A percentile compares a stretch with the other conserved stretches of the same genome.
Evolutionary conservation across 2,113 vertebrate genomes (phyloP).

Genomic region (Pteronura brasiliensis): DNA sequence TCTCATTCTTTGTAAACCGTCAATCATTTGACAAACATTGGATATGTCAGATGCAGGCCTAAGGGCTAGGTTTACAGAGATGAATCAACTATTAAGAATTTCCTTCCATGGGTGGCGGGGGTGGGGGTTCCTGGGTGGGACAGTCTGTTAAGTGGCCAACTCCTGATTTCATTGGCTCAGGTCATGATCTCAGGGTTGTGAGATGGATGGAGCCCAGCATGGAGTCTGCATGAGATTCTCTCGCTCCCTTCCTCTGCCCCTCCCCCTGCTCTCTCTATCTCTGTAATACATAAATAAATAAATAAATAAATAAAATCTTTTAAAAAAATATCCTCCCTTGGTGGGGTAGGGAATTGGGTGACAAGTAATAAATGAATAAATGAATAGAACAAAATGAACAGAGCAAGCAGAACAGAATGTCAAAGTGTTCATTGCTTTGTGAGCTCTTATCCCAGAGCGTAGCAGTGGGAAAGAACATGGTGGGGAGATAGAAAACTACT

Average conservation of each 20-base stretch:
- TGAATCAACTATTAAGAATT: background rate
- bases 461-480: background rate
- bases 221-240: background rate
- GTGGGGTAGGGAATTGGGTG: background rate
- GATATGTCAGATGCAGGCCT: background rate
- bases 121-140: background rate
- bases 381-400: background rate
- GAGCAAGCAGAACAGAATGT: background rate
- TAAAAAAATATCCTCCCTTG: background rate
- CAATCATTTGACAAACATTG: background rate
- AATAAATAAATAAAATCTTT: background rate
- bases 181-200: background rate
- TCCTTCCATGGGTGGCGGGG: background rate
- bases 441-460: background rate
- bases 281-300: background rate
- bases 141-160: background rate
- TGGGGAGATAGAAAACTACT: background rate
- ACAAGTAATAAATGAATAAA: background rate
- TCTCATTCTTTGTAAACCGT: constrained; percentile 22
- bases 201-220: background rate
- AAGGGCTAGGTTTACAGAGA: background rate
- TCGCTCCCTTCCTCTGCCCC: background rate
- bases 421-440: background rate
- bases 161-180: background rate
- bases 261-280: background rate